Percentiles rank a stretch among this genome's conserved stretches.
Conservation (phyloP, 2,888 invertebrate species). For the Aporophyla nigra region DNA sequence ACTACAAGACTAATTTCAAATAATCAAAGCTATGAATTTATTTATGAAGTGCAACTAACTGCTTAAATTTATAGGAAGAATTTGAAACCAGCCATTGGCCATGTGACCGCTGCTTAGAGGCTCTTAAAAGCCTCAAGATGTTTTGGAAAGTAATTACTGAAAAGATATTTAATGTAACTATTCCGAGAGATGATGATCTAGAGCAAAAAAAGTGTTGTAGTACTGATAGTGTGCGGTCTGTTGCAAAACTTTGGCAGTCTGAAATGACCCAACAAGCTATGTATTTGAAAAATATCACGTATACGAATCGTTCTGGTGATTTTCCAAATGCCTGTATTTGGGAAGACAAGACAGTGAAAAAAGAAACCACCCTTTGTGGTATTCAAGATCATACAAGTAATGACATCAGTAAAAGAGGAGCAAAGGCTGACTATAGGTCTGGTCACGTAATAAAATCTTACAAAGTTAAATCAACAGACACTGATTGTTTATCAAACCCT, state of each 20-base stretch:
- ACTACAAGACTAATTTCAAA: neutral
- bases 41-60: too few relatives aligned
- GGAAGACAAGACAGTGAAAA: slow-evolving; percentile 28
- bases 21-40: neutral
- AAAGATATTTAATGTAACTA: slow-evolving; percentile 80
- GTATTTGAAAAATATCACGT: slow-evolving; percentile 75
- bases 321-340: slow-evolving; percentile 31
- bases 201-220: slow-evolving; percentile 58
- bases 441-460: slow-evolving; percentile 29
- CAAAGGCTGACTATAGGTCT: slow-evolving; percentile 9
- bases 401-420: neutral
- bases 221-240: slow-evolving; percentile 73
- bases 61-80: slow-evolving; percentile 78
- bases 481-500: slow-evolving; percentile 46
- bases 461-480: slow-evolving; percentile 53
- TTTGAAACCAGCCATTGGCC: slow-evolving; percentile 87
- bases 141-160: slow-evolving; percentile 86
- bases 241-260: slow-evolving; percentile 80
- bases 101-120: slow-evolving; percentile 84
- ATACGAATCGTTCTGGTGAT: slow-evolving; percentile 51
- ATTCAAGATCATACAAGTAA: slow-evolving; percentile 7
- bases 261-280: slow-evolving; percentile 81
- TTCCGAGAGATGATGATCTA: slow-evolving; percentile 71
- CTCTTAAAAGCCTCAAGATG: slow-evolving; percentile 86
- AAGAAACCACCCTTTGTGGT: slow-evolving; percentile 12